A percentile compares a stretch with the other conserved stretches of the same genome.
Evolutionary conservation across 1,140 invertebrate species (phyloP).

Genomic region (Drusus annulatus): DNA sequence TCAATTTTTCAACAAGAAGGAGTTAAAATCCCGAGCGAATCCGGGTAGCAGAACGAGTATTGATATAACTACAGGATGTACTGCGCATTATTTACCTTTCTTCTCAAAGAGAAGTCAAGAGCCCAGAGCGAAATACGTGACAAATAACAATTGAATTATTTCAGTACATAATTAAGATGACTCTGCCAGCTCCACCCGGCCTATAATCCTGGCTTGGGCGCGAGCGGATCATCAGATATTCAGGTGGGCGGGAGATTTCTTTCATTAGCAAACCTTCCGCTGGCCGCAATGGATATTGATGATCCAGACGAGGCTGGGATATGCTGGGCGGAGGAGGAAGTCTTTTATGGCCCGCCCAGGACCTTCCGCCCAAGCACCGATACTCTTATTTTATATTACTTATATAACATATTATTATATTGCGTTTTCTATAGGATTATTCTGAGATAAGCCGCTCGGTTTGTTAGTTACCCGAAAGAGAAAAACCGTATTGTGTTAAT

Average conservation of each 20-base stretch:
- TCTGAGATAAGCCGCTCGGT: neutral
- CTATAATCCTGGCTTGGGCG: too few relatives aligned
- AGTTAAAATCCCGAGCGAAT: too few relatives aligned
- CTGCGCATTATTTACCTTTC: too few relatives aligned
- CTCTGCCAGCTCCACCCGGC: too few relatives aligned
- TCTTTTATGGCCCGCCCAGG: constrained; percentile 14
- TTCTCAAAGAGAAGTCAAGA: too few relatives aligned
- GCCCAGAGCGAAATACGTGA: too few relatives aligned
- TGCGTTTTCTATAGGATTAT: neutral
- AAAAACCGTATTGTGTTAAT: neutral
- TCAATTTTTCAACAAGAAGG: too few relatives aligned
- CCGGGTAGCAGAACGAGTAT: too few relatives aligned
- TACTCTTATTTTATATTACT: constrained; percentile 2
- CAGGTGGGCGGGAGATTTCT: constrained; percentile 48
- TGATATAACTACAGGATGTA: too few relatives aligned
- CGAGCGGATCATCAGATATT: constrained; percentile 45
- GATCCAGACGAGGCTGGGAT: constrained; percentile 46
- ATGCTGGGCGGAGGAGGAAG: neutral
- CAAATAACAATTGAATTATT: too few relatives aligned
- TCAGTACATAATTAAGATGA: too few relatives aligned
- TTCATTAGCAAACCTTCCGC: constrained; percentile 50
- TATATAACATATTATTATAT: neutral
- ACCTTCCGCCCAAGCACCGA: neutral
- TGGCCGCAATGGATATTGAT: constrained; percentile 55
- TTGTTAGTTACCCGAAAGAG: neutral